These are phyloP conservation scores for Halichondria panicea DNA, from an alignment of 37 sponge, comb jelly and placozoan genomes.

Conservation along the genomic window DNA sequence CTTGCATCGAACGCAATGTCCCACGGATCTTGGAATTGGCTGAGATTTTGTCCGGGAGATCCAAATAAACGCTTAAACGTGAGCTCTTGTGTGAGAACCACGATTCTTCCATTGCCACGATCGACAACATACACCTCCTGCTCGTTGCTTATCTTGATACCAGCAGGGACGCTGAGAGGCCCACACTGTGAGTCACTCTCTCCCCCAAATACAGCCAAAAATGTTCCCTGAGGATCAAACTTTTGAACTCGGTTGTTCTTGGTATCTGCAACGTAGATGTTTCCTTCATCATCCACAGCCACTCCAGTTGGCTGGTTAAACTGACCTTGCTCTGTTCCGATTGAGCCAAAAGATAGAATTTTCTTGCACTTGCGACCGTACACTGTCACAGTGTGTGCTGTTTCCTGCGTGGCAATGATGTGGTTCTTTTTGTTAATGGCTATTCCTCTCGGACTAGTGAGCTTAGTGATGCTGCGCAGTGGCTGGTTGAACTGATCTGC, in stretches of 20 bases:
- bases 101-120: constrained; percentile 49
- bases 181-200: constrained; percentile 6
- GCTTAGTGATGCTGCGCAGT: constrained; percentile 43
- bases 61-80: constrained; percentile 28
- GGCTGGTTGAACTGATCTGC: constrained; percentile 44
- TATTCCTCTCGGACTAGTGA: constrained; percentile 37
- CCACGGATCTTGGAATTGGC: constrained; percentile 45
- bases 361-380: constrained; percentile 37
- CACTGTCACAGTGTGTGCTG: constrained; percentile 33
- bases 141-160: constrained; percentile 33
- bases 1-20: constrained; percentile 58
- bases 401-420: constrained; percentile 47
- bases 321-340: constrained; percentile 23
- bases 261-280: constrained; percentile 60
- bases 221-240: constrained; percentile 37
- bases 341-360: constrained; percentile 29
- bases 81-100: constrained; percentile 26
- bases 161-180: constrained; percentile 29
- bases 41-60: neutral
- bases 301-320: constrained; percentile 55
- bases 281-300: constrained; percentile 27
- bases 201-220: constrained; percentile 18
- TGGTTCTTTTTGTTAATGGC: constrained; percentile 50
- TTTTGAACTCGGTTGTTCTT: constrained; percentile 64
- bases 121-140: constrained; percentile 49